Base-by-base conservation (phyloP, 2,888 invertebrate genomes). In the Pyrochroa serraticornis region DNA sequence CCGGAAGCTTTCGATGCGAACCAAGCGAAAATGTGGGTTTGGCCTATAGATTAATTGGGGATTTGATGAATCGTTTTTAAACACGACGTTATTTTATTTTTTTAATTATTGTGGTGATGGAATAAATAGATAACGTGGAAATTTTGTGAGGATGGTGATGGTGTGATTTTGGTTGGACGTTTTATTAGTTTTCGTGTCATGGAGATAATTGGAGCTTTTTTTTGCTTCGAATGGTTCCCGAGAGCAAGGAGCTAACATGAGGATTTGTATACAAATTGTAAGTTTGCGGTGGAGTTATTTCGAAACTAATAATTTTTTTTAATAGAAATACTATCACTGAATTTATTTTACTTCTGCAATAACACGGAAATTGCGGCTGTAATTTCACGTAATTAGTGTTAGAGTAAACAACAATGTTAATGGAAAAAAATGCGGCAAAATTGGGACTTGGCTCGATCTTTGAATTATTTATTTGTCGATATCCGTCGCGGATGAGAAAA, bases 261-360 rank as follows among this genome's bases (percentile, higher is more conserved):
- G 68, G 69, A 71, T 68, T 67, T 71, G 65, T 60, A 67, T 64
- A 52, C 71, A 70, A 65, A 71, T 69, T 66, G 74, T 74, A 67
- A 68, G 22, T 22, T 5, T 2, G 22, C 22, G n/a, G 72, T 72
- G 52, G 31, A 9, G 31, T 6, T 2, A n/a, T n/a, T n/a, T n/a
- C n/a, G n/a, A n/a, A n/a, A n/a, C n/a, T n/a, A n/a, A n/a, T n/a
- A n/a, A n/a, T n/a, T n/a, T n/a, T n/a, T n/a, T n/a, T n/a, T n/a
- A n/a, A n/a, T n/a, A n/a, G n/a, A n/a, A n/a, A n/a, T 22, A 22
- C 5, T 22, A 22, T 22, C 22, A 22, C 22, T 2, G 22, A 22
- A 22, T 22, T 5, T 3, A 22, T 22, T 22, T 22, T 22, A 5
- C 3, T 22, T 22, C 5, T 3, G 22, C 22, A 22, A 22, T 5